Percentiles rank a stretch among this genome's conserved stretches.
These are phyloP conservation scores for Myrmophylax atrothorax DNA, from an alignment of 2,113 vertebrate species.

Conservation along the genomic window DNA sequence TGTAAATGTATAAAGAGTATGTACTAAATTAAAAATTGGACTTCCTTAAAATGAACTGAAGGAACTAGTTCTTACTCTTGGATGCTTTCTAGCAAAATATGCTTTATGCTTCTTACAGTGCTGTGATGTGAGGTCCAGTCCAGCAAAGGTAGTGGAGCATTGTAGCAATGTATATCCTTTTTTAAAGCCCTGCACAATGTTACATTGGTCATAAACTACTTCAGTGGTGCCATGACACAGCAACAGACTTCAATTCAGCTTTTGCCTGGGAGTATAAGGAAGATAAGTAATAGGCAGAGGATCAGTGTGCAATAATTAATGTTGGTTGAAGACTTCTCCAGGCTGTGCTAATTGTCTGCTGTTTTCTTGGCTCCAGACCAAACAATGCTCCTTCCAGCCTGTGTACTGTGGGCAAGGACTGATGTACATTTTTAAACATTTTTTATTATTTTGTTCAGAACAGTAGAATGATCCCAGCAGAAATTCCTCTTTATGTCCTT, in stretches of 20 bases:
- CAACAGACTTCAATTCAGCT: neutral
- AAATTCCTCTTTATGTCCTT: neutral
- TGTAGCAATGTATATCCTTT: accelerated
- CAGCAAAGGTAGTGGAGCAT: neutral
- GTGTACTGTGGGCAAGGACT: neutral
- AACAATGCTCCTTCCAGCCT: neutral
- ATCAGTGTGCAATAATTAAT: neutral
- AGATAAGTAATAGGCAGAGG: neutral
- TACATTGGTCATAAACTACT: neutral
- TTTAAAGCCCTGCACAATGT: neutral
- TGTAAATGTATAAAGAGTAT: neutral
- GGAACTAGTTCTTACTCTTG: neutral
- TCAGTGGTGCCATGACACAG: neutral
- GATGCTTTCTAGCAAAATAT: neutral
- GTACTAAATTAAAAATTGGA: neutral
- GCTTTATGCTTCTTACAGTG: neutral
- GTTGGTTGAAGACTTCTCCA: neutral
- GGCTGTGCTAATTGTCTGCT: neutral
- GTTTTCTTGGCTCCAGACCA: neutral
- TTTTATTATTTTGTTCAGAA: neutral
- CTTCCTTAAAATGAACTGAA: neutral
- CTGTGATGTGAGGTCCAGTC: neutral
- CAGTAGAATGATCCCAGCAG: neutral
- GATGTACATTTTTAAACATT: neutral
- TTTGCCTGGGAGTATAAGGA: neutral